These are phyloP conservation scores for Centrocercus urophasianus DNA, from an alignment of 2,113 vertebrate species.

Conservation along the genomic window DNA sequence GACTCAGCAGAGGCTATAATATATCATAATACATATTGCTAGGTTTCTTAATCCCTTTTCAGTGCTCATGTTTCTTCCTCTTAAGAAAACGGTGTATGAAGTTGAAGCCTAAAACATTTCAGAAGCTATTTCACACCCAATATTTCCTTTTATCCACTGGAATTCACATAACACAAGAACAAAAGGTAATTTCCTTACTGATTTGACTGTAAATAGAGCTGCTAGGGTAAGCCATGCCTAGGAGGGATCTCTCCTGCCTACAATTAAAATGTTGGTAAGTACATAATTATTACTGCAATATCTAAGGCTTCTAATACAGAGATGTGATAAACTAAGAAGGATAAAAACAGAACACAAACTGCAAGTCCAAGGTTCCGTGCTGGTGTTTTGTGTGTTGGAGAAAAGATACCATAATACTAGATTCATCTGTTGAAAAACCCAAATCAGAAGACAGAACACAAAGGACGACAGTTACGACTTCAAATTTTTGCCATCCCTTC, in stretches of 20 bases:
- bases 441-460: background rate
- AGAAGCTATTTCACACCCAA: background rate
- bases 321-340: background rate
- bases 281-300: background rate
- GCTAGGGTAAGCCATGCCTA: background rate
- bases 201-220: background rate
- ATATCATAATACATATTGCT: background rate
- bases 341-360: background rate
- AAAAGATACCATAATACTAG: background rate
- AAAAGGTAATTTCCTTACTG: background rate
- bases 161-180: background rate
- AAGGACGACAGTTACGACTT: background rate
- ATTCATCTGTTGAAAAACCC: background rate
- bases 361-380: background rate
- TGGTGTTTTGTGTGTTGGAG: background rate
- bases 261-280: background rate
- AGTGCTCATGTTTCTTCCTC: background rate
- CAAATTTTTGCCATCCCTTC: background rate
- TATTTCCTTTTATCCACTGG: background rate
- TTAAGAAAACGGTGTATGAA: background rate
- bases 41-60: background rate
- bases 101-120: slow-evolving; percentile 6
- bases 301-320: background rate
- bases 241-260: background rate
- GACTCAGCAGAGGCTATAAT: background rate